These are phyloP conservation scores for pig (Sus scrofa) DNA, from an alignment of 2,113 vertebrate species.

Conservation along the genomic window DNA sequence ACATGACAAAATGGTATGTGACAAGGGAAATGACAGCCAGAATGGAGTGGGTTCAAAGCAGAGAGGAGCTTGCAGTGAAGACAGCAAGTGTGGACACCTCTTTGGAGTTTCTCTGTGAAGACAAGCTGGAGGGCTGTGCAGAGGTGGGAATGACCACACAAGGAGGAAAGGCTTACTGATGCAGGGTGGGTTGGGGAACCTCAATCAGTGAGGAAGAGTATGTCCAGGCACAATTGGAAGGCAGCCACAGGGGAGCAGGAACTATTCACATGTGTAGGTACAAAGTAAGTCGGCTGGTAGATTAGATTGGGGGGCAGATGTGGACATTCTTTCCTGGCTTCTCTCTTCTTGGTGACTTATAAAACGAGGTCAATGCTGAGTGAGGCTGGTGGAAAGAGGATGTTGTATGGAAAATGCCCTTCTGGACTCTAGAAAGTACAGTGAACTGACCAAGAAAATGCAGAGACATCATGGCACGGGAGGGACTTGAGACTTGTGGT, in stretches of 20 bases:
- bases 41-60: background rate
- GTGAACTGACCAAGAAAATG: background rate
- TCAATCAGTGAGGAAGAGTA: background rate
- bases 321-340: background rate
- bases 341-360: background rate
- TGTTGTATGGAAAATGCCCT: background rate
- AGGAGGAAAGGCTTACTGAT: background rate
- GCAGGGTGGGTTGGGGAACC: fast-evolving
- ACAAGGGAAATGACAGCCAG: background rate
- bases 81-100: no score
- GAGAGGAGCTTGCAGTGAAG: background rate
- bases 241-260: background rate
- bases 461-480: background rate
- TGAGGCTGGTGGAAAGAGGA: background rate
- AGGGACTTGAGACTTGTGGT: background rate
- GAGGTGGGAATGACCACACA: background rate
- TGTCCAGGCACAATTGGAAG: background rate
- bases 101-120: background rate
- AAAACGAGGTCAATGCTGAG: background rate
- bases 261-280: no score
- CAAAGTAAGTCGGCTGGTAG: background rate
- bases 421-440: background rate
- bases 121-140: background rate
- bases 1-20: background rate
- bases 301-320: background rate